Base-by-base conservation (phyloP, 2,888 invertebrate genomes). In the Podabrus alpinus region DNA sequence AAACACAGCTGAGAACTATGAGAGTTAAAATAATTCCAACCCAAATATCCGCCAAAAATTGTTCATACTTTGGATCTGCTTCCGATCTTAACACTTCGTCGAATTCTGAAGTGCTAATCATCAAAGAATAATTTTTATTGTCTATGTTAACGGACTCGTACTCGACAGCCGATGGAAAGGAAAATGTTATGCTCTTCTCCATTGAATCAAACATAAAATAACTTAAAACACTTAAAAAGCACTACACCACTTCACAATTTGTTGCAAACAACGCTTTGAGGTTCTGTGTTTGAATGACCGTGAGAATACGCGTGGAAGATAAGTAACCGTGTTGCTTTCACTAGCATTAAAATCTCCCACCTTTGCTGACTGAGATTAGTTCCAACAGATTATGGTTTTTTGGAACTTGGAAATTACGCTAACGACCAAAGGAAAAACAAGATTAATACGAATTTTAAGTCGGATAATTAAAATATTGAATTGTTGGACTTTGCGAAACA, bases 21-120 rank as follows among this genome's bases (percentile, higher is more conserved):
- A 91, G 85, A 25, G 91, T 90, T 15, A 92, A 84, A 15, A 91
- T 90, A 61, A 91, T 89, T 9, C 91, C 91, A 68, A 92, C 90
- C 91, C 91, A 92, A 71, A 92, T 89, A 82, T 92, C 92, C 71
- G 91, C 90, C 74, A 91, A 86, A 77, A 91, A 89, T 76, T 90
- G 88, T 72, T 90, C 89, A 80, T 90, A 90, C 77, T 89, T 89
- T 7, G 86, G 87, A 79, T 89, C 89, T 0, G 78, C 71, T 62
- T 78, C 77, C 10, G 80, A 68, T 10, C 81, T 71, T 9, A 78
- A 71, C 24, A 82, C 80, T 15, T 82, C 81, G 29, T 80, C 79
- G 59, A 80, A 79, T 78, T 78, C 78, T 13, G 81, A 78, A n/a
- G 45, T 45, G 5, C 80, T 76, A 15, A 84, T 78, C 19, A 82